Percentiles rank a stretch among this genome's conserved stretches.
Conservation (phyloP, 2,888 invertebrate genomes). For the Cephonodes hylas region DNA sequence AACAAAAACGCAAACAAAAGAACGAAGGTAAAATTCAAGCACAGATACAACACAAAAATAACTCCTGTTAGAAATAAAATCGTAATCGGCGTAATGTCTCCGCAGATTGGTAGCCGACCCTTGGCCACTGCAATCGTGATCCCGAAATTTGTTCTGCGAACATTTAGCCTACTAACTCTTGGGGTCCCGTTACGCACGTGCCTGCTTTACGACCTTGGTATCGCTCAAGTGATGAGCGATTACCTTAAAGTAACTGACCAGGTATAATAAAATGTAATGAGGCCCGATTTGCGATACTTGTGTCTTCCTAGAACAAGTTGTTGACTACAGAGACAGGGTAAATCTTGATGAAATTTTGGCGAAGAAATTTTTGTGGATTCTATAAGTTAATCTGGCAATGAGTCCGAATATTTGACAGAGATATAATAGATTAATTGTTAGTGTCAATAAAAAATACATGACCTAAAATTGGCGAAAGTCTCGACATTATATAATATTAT, state of each 20-base stretch:
- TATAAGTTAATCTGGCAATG: background rate
- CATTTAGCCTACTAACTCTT: background rate
- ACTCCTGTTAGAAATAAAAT: too few relatives aligned
- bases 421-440: too few relatives aligned
- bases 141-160: background rate
- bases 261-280: background rate
- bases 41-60: too few relatives aligned
- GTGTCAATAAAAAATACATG: too few relatives aligned
- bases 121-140: background rate
- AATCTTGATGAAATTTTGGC: background rate
- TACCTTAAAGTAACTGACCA: background rate
- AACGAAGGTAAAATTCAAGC: too few relatives aligned
- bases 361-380: background rate
- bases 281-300: background rate
- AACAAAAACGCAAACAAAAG: too few relatives aligned
- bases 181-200: background rate
- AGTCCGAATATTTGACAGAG: too few relatives aligned
- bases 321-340: background rate
- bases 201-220: conserved; percentile 2
- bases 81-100: too few relatives aligned
- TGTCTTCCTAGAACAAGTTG: background rate
- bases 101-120: background rate
- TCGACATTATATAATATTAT: too few relatives aligned
- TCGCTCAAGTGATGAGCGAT: conserved; percentile 13
- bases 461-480: too few relatives aligned